phyloP scores from a whole-genome alignment of 2,113 vertebrate genomes.

The Notechis scutatus region DNA sequence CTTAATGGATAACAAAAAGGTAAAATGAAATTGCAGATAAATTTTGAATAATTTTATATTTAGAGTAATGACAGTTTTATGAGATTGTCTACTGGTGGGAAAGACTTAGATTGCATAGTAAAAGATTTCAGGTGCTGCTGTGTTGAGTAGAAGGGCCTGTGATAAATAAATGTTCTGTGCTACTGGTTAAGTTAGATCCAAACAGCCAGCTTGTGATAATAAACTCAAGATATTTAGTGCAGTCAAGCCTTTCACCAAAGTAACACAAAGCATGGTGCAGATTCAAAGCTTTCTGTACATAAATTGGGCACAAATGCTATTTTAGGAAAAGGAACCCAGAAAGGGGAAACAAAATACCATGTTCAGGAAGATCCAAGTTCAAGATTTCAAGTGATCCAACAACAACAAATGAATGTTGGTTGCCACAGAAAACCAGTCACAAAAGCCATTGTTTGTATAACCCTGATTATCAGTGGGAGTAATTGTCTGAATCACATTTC shows the following conservation, averaged over 20 bases:
- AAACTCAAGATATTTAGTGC: not conserved
- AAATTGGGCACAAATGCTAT: not conserved
- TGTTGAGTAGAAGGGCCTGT: not conserved
- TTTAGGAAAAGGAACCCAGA: not conserved
- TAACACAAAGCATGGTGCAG: not conserved
- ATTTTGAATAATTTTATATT: not conserved
- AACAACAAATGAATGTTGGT: not conserved
- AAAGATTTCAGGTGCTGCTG: not conserved
- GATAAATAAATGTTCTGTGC: constrained; percentile 2
- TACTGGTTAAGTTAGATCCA: not conserved
- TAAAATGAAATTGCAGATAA: not conserved
- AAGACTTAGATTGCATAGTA: not conserved
- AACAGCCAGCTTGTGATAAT: not conserved
- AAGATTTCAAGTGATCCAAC: not conserved
- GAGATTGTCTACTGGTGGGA: not conserved
- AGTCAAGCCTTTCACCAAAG: not conserved
- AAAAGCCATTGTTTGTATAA: not conserved
- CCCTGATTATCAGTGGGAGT: not conserved
- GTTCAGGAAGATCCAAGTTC: not conserved
- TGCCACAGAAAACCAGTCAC: not conserved
- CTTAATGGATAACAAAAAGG: not conserved
- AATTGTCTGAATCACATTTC: not conserved
- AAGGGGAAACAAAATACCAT: not conserved
- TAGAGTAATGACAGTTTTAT: not conserved
- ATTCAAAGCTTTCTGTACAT: not conserved